Evolutionary conservation across 2,888 invertebrate genomes (phyloP).

Genomic region (Formica aserva): DNA sequence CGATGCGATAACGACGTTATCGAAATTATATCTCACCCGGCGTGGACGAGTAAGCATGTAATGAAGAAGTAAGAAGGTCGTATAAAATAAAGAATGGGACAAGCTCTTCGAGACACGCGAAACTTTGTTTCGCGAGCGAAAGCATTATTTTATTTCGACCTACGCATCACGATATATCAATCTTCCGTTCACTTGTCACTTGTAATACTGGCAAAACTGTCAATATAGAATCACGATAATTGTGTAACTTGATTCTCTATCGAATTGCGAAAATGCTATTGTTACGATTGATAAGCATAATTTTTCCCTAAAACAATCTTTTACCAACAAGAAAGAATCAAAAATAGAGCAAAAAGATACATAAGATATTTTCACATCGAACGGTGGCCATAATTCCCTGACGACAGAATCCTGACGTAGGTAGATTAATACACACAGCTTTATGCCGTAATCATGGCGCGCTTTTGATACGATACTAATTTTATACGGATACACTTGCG

Average conservation of each 20-base stretch:
- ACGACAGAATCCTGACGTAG: background rate
- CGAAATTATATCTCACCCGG: slow-evolving; percentile 46
- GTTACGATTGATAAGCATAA: background rate
- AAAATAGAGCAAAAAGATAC: background rate
- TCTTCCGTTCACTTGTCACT: background rate
- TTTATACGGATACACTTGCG: slow-evolving; percentile 52
- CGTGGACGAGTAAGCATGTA: slow-evolving; percentile 17
- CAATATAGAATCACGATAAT: background rate
- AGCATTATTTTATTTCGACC: background rate
- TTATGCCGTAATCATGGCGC: slow-evolving; percentile 25
- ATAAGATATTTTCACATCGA: background rate
- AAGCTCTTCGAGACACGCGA: background rate
- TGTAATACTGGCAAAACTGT: background rate
- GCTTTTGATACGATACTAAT: slow-evolving; percentile 53
- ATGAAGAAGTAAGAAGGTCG: slow-evolving; percentile 21
- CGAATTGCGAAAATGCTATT: background rate
- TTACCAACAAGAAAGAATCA: background rate
- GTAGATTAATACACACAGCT: slow-evolving; percentile 10
- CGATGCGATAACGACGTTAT: slow-evolving; percentile 41
- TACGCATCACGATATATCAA: background rate
- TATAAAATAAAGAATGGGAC: background rate
- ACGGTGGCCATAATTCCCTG: background rate
- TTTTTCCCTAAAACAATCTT: background rate
- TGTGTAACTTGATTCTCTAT: background rate
- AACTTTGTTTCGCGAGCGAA: background rate